Evolutionary conservation across 2,888 invertebrate species (phyloP).

Genomic region (Trissonchulus latispiculum): DNA sequence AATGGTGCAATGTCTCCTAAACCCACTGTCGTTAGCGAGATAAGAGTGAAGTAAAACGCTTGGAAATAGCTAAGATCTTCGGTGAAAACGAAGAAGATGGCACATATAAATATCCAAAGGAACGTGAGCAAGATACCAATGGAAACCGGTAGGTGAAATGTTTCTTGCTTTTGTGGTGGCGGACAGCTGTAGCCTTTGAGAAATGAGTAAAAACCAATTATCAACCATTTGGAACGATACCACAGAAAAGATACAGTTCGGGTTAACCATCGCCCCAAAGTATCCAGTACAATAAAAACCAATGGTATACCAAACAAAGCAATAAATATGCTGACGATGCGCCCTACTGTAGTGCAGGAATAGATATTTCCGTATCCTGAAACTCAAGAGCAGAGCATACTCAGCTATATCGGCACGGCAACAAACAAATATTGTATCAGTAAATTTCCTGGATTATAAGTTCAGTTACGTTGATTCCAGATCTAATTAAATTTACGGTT

Average conservation of each 20-base stretch:
- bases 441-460: no score
- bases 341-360: neutral
- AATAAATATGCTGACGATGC: neutral
- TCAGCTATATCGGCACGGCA: no score
- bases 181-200: neutral
- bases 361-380: constrained; percentile 16
- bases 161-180: neutral
- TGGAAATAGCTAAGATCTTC: constrained; percentile 13
- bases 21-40: constrained; percentile 14
- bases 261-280: constrained; percentile 6
- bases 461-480: no score
- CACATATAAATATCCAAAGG: constrained; percentile 2
- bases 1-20: constrained; percentile 8
- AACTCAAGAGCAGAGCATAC: no score
- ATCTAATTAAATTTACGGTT: no score
- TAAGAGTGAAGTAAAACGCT: constrained; percentile 11
- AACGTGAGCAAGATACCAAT: constrained; percentile 1
- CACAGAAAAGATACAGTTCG: neutral
- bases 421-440: no score
- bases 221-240: neutral
- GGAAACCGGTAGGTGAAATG: neutral
- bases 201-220: no score
- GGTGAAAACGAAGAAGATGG: neutral
- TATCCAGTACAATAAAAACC: constrained; percentile 9
- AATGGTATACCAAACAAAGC: constrained; percentile 9